These are phyloP conservation scores for Aricia artaxerxes DNA, from an alignment of 2,888 invertebrate genomes.

Conservation along the genomic window DNA sequence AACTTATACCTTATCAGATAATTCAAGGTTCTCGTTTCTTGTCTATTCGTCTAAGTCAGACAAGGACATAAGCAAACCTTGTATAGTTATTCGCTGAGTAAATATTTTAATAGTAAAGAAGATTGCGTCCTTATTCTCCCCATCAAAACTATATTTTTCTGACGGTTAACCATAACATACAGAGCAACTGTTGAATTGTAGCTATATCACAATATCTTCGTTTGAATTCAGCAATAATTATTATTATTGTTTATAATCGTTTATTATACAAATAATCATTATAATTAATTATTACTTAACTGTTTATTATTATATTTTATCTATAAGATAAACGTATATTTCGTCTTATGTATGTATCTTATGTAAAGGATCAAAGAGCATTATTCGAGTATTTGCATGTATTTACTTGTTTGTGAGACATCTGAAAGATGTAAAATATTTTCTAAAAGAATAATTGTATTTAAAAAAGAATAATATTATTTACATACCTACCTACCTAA, in stretches of 20 bases:
- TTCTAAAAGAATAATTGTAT: not conserved
- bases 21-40: too few relatives aligned
- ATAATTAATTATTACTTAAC: not conserved
- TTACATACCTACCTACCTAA: not conserved
- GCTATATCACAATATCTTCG: conserved; percentile 1
- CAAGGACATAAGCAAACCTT: not conserved
- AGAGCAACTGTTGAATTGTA: not conserved
- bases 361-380: not conserved
- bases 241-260: not conserved
- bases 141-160: not conserved
- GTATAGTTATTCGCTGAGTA: not conserved
- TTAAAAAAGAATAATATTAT: not conserved
- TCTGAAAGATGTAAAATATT: not conserved
- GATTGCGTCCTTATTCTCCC: not conserved
- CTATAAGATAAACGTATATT: not conserved
- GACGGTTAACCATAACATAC: conserved; percentile 14
- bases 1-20: too few relatives aligned
- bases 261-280: not conserved
- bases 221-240: not conserved
- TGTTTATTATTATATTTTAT: not conserved
- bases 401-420: not conserved
- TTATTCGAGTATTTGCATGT: not conserved
- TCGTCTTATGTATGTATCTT: too few relatives aligned
- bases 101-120: not conserved
- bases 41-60: not conserved